Evolutionary conservation across 2,888 invertebrate genomes (phyloP), one percentile per base, ranked within the genome.

Genomic region (Spilarctia lutea): DNA sequence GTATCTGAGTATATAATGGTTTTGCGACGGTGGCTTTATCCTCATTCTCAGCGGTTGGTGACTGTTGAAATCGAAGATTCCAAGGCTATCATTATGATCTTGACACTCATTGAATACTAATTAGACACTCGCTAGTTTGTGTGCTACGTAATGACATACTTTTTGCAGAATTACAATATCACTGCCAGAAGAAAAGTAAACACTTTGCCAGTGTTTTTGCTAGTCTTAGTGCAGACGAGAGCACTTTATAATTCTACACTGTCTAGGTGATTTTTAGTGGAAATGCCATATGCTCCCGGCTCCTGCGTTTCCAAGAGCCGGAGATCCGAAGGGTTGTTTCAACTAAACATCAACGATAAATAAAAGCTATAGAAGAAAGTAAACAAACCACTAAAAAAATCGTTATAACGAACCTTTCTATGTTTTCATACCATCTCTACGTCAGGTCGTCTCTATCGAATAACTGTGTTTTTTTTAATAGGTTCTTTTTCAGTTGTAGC

Each of bases 21-120:
- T 67, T 65, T 74, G 45, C 69, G 73, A 82, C 74, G 71, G 66
- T 52, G n/a, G n/a, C 33, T 65, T 66, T 56, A 33, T 27, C 39
- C 35, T 48, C 24, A n/a, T 56, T 67, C 52, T 35, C 24, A 18
- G 39, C 75, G 78, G 76, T 75, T 73, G 71, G 76, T 72, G 76
- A 78, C 81, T 86, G 85, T 86, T 84, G 88, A 87, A 89, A 90
- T 90, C 87, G 86, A 88, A 84, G 86, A 87, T 87, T 87, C 86
- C 90, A 92, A 91, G 92, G 92, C 80, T 85, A 76, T 68, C 68
- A 79, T 80, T 79, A 83, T 85, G 90, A 81, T 90, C 91, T 91
- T 91, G 91, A 93, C 91, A 91, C 82, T 86, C 83, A 87, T 91
- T 86, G 86, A 88, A 88, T 89, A 85, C 83, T 85, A 89, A 89